phyloP scores from a whole-genome alignment of 2,113 vertebrate genomes.

The Sinocyclocheilus rhinocerous region DNA sequence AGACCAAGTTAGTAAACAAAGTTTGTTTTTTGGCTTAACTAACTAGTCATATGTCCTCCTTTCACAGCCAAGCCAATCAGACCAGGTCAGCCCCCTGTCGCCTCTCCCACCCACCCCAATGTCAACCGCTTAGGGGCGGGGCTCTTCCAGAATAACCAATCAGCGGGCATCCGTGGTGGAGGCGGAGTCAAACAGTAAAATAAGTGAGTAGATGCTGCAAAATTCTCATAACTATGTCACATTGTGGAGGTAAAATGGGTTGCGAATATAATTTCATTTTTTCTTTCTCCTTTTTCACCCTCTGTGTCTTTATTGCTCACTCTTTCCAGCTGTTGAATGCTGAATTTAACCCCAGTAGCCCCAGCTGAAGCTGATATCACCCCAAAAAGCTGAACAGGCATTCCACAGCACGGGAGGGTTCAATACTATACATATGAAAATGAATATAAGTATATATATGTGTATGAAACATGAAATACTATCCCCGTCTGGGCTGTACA shows the following conservation, averaged over 20 bases:
- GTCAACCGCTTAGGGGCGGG: constrained; percentile 84
- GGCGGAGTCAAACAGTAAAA: constrained; percentile 79
- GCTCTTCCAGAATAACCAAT: constrained; percentile 83
- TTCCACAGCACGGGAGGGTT: constrained; percentile 72
- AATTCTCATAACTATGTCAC: not conserved
- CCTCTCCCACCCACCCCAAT: constrained; percentile 85
- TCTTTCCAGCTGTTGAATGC: constrained; percentile 77
- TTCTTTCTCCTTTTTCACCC: not conserved
- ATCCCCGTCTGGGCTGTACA: constrained; percentile 80
- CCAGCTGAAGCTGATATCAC: constrained; percentile 66
- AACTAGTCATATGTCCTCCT: not conserved
- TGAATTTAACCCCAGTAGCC: constrained; percentile 53
- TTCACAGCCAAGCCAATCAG: constrained; percentile 93
- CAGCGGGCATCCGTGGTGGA: constrained; percentile 79
- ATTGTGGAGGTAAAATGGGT: not conserved
- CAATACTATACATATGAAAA: constrained; percentile 69
- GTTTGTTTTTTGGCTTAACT: no score
- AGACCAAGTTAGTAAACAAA: not conserved
- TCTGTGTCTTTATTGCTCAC: constrained; percentile 4
- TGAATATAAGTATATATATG: constrained; percentile 54
- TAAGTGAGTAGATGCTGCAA: constrained; percentile 60
- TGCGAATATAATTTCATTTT: no score
- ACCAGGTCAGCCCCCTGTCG: constrained; percentile 92
- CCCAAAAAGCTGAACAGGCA: constrained; percentile 72
- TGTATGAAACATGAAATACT: constrained; percentile 64